A percentile compares a stretch with the other conserved stretches of the same genome.
Conservation (phyloP, 2,113 vertebrate species). For the Irena cyanogastra region DNA sequence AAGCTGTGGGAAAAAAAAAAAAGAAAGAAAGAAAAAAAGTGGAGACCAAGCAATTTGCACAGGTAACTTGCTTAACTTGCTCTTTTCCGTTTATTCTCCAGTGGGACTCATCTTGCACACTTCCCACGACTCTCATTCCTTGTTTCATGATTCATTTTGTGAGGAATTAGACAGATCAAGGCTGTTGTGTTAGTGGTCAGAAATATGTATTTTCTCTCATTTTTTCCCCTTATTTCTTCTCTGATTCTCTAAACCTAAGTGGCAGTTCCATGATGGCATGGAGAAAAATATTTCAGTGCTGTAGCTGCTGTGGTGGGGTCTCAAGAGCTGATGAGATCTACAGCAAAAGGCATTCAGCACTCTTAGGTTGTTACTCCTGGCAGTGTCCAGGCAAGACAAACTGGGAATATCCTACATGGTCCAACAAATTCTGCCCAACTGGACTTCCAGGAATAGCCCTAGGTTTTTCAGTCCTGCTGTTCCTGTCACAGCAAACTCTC, state of each 20-base stretch:
- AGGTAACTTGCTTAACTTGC: not conserved
- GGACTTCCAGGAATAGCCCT: not conserved
- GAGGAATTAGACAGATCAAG: not conserved
- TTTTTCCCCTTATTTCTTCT: not conserved
- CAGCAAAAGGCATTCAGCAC: not conserved
- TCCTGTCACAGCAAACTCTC: not conserved
- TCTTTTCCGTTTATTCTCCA: not conserved
- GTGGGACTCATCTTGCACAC: not conserved
- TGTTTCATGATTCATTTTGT: not conserved
- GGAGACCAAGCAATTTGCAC: not conserved
- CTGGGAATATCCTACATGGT: not conserved
- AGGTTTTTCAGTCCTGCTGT: not conserved
- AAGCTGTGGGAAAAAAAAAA: slow-evolving; percentile 52
- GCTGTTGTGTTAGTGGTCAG: not conserved
- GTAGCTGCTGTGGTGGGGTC: not conserved
- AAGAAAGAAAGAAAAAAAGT: no score
- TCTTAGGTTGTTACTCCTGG: not conserved
- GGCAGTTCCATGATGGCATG: not conserved
- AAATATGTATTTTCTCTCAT: not conserved
- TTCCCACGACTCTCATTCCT: not conserved
- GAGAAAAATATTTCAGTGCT: not conserved
- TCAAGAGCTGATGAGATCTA: not conserved
- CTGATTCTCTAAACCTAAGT: not conserved
- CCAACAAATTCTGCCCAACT: not conserved
- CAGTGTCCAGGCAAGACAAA: not conserved